Evolutionary conservation across 2,888 invertebrate genomes (phyloP), one percentile per base, ranked within the genome.

Genomic region (Cheilosia soror): DNA sequence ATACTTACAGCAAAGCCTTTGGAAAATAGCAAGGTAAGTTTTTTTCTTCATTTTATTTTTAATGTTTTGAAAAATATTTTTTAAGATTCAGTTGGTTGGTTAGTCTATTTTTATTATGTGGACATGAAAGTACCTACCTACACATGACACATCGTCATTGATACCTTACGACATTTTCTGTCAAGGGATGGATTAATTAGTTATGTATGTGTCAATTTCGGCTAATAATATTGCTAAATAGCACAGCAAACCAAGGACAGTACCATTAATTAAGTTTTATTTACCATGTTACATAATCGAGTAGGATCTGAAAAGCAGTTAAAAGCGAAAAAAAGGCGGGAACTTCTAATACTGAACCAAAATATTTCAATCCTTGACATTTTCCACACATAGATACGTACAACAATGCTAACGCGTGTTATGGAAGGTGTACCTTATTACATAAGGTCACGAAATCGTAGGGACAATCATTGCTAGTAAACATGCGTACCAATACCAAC

Each of bases 71-170:
- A 5, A 49, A 20, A 7, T 15, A 9, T 9, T 37, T 11, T 37
- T 11, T 4, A 49, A 1, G 25, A 63, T 15, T 47, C 31, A 11
- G 37, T 4, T 11, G 33, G 29, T 42, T 11, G 25, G 47, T 31
- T 33, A 13, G 31, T 77, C 66, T 77, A 72, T 82, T 80, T 80
- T 73, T 73, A 68, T 44, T 20, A 44, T 51, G 40, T 25, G 33
- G 31, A 29, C 51, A 73, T n/a, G n/a, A 73, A 47, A 42, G 63
- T 44, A 37, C 37, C 11, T 5, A 3, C 29, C 37, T 20, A 51
- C 57, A 63, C 27, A 60, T 51, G 62, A 73, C 57, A 78, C 68
- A 78, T 60, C 55, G 62, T 68, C 66, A 72, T 73, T 83, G 73
- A 63, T 73, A 69, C 57, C 55, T 29, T 62, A 33, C 47, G 72